Percentiles rank a stretch among this genome's conserved stretches.
Conservation (phyloP, 1,140 invertebrate species). For the Theocolax elegans region DNA sequence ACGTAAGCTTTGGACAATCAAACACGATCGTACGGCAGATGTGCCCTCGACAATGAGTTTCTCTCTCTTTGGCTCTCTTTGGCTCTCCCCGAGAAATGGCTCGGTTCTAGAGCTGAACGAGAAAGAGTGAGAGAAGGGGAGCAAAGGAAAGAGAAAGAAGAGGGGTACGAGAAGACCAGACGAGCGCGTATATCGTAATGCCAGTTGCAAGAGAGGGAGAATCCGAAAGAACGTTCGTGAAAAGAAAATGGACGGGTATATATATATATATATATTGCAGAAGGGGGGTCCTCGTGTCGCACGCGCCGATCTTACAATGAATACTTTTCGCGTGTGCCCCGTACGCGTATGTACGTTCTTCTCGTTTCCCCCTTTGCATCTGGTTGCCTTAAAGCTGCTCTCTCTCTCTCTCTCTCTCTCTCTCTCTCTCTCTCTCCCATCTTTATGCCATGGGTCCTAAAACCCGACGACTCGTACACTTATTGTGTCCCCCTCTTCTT, state of each 20-base stretch:
- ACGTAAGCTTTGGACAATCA: conserved; percentile 64
- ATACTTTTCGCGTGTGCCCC: conserved; percentile 62
- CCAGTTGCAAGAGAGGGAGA: background rate
- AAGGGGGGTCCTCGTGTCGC: conserved; percentile 61
- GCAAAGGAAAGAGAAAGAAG: conserved; percentile 47
- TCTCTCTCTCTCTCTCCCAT: conserved; percentile 36
- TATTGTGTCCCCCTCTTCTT: conserved; percentile 25
- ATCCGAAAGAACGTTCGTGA: conserved; percentile 38
- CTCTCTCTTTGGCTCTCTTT: conserved; percentile 18
- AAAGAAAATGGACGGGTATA: conserved; percentile 12
- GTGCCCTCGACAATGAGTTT: conserved; percentile 63
- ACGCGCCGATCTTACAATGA: conserved; percentile 68
- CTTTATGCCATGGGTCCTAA: conserved; percentile 44
- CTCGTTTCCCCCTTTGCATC: conserved; percentile 54
- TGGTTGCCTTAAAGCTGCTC: conserved; percentile 61
- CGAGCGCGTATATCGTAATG: conserved; percentile 3
- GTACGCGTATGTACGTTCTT: background rate
- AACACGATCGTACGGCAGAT: conserved; percentile 64
- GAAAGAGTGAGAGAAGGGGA: conserved; percentile 40
- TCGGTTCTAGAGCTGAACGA: conserved; percentile 1
- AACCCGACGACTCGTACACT: conserved; percentile 21
- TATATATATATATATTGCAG: background rate
- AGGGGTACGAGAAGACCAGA: conserved; percentile 36
- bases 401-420: conserved; percentile 47
- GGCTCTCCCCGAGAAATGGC: conserved; percentile 6